phyloP scores from a whole-genome alignment of 2,113 vertebrate species.

The Struthidea cinerea region DNA sequence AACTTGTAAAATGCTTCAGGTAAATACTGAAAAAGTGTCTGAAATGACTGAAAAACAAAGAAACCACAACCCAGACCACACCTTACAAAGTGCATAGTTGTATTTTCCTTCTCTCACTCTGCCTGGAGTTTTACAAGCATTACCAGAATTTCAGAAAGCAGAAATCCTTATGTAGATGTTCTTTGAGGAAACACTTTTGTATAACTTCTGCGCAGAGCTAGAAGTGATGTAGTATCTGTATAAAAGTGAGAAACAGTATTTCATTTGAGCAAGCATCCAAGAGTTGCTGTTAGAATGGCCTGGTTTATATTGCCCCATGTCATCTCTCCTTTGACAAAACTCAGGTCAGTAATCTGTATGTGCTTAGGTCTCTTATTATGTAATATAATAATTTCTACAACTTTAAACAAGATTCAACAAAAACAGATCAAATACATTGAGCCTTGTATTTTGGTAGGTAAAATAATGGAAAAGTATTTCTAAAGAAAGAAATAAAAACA shows the following conservation, averaged over 20 bases:
- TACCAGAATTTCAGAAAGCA: neutral
- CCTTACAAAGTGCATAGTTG: neutral
- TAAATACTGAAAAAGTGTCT: neutral
- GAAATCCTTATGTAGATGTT: neutral
- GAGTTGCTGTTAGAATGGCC: neutral
- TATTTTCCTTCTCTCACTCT: neutral
- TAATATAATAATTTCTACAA: neutral
- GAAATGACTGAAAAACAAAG: neutral
- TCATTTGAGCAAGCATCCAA: neutral
- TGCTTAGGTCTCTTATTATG: neutral
- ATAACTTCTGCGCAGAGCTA: neutral
- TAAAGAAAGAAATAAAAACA: neutral
- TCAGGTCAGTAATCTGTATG: neutral
- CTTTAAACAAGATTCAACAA: neutral
- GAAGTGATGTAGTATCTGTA: neutral
- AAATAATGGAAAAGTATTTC: neutral
- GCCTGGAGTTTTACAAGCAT: neutral
- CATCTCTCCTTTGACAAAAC: neutral
- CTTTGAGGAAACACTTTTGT: neutral
- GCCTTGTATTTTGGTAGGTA: neutral
- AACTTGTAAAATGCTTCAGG: neutral
- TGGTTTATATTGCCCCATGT: neutral
- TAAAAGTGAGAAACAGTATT: neutral
- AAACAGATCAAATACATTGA: rapidly evolving
- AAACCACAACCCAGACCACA: neutral